Evolutionary conservation across 2,888 invertebrate genomes (phyloP).

Genomic region (Phorcus lineatus): DNA sequence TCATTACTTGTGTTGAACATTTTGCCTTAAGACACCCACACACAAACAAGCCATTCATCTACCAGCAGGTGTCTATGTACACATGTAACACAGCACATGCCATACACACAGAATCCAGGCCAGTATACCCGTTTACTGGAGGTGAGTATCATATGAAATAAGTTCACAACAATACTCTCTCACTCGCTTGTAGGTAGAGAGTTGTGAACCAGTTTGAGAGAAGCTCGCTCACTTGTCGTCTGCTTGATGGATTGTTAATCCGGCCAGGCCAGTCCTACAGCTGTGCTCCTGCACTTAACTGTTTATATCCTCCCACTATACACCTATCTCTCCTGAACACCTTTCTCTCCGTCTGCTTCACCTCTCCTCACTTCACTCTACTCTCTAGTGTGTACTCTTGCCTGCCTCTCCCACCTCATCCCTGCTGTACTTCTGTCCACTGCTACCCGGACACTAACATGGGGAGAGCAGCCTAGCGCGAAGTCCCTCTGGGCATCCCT

Average conservation of each 20-base stretch:
- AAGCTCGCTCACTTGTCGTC: neutral
- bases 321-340: neutral
- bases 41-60: no score
- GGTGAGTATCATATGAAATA: no score
- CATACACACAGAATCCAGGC: no score
- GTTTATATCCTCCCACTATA: neutral
- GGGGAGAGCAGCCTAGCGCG: neutral
- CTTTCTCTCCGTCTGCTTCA: neutral
- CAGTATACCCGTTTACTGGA: no score
- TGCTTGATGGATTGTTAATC: slow-evolving; percentile 18
- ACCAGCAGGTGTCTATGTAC: no score
- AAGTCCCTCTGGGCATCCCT: slow-evolving; percentile 6
- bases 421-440: neutral
- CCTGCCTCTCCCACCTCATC: neutral
- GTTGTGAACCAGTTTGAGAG: no score
- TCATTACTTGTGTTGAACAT: neutral
- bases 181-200: no score
- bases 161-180: no score
- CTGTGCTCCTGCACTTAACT: neutral
- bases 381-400: neutral
- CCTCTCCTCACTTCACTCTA: neutral
- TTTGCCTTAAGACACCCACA: no score
- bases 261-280: neutral
- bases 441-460: neutral
- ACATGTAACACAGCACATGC: no score